Base-by-base conservation (phyloP, 2,113 vertebrate species). In the Tylochromis polylepis region DNA sequence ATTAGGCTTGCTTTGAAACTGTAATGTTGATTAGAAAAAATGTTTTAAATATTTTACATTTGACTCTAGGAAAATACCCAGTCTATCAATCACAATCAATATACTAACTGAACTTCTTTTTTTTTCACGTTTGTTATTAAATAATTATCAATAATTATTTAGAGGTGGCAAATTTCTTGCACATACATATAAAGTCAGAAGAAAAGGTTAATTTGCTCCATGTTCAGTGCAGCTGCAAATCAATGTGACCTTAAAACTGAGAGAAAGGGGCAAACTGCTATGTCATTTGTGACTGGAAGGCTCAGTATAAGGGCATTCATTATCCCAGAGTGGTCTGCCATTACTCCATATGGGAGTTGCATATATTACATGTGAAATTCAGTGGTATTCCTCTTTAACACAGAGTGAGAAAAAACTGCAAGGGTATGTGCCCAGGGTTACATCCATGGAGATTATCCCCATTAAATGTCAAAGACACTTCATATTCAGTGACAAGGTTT, bases 331-430 rank as follows among this genome's bases (percentile, higher is more conserved):
- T 82, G 77, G 65, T 75, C 77, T 67, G 31, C 43, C 82, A 83
- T 83, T 53, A 87, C 70, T 88, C 75, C 58, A 88, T 57, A 80
- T 65, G 78, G 85, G 51, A 88, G 65, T 38, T 15, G 49, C 36
- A 89, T 89, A 89, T 53, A 85, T 93, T 87, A 87, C 62, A 85
- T 91, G 78, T 89, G 70, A 83, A 91, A 93, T 92, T 85, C 87
- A 91, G 91, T 85, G 90, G 90, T 84, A 87, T 91, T 90, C 79
- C 88, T 70, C 86, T 92, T 84, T 90, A 89, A 93, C 81, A 89
- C 49, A 62, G 15, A 84, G 24, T 27, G 18, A 51, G 5, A 77
- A 75, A 55, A 86, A 85, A 60, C 36, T 41, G 78, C 31, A 34
- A 85, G 43, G 51, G 67, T 88, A 18, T 15, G 31, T 18, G 67